These are phyloP conservation scores for Carcharodon carcharias DNA, from an alignment of 2,797 vertebrate species.

Conservation along the genomic window DNA sequence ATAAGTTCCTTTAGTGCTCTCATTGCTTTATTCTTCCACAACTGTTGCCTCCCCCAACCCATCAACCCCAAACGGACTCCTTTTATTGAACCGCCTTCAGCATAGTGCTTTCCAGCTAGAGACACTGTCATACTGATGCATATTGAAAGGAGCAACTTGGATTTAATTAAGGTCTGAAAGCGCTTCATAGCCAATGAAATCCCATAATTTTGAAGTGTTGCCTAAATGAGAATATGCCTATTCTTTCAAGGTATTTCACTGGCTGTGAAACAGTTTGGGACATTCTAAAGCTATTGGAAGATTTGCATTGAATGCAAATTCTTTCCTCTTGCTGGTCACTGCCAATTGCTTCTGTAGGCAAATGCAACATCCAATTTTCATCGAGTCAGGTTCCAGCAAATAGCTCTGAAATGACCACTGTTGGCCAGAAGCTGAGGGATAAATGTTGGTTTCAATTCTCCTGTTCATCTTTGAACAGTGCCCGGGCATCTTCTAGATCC, in stretches of 20 bases:
- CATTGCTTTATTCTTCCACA: neutral
- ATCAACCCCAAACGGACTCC: neutral
- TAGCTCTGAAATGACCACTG: neutral
- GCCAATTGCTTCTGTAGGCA: neutral
- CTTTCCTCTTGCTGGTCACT: neutral
- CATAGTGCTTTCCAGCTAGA: neutral
- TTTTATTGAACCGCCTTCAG: neutral
- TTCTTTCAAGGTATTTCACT: neutral
- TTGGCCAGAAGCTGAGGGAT: neutral
- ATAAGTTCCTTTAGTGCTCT: neutral
- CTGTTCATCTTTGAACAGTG: neutral
- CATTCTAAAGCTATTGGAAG: neutral
- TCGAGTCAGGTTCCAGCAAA: neutral
- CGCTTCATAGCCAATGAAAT: neutral
- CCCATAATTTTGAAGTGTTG: neutral
- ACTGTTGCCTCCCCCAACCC: neutral
- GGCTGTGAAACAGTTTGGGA: neutral
- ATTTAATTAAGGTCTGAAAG: neutral
- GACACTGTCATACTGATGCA: neutral
- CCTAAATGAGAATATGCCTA: neutral
- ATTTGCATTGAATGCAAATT: neutral
- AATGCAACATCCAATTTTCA: neutral
- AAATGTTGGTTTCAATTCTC: neutral
- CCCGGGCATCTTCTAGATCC: neutral
- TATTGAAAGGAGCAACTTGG: neutral